These are phyloP conservation scores for Drosophila monieri DNA, from an alignment of 2,888 invertebrate genomes.

Conservation along the genomic window DNA sequence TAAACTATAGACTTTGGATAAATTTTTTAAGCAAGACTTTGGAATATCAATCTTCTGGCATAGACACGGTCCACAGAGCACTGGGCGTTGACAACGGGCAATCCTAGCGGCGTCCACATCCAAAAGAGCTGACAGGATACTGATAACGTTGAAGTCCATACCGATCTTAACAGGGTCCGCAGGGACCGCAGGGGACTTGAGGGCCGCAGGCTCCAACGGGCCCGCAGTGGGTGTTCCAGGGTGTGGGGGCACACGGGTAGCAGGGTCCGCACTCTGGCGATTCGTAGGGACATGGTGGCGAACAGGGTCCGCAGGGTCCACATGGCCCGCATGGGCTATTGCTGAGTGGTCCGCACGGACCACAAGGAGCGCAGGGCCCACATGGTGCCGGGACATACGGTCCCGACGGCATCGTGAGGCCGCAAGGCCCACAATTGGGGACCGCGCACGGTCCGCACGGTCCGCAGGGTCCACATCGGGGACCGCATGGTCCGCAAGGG, in stretches of 20 bases:
- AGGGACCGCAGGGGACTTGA: slow-evolving; percentile 56
- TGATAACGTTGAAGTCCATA: not conserved
- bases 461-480: slow-evolving; percentile 54
- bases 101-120: slow-evolving; percentile 7
- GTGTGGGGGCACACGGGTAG: slow-evolving; percentile 60
- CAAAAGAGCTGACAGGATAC: slow-evolving; percentile 1
- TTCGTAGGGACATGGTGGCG: slow-evolving; percentile 52
- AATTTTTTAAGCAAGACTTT: slow-evolving; percentile 5
- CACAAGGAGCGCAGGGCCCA: slow-evolving; percentile 61
- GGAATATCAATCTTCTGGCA: not conserved
- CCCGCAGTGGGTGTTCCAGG: slow-evolving; percentile 62
- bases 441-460: slow-evolving; percentile 60
- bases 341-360: slow-evolving; percentile 54
- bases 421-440: slow-evolving; percentile 58
- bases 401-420: slow-evolving; percentile 58
- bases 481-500: slow-evolving; percentile 45
- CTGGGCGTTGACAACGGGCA: slow-evolving; percentile 20
- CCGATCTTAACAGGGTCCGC: slow-evolving; percentile 52
- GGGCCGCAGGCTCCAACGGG: slow-evolving; percentile 65
- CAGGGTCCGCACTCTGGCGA: slow-evolving; percentile 69
- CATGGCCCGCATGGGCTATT: slow-evolving; percentile 64
- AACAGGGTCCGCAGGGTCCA: slow-evolving; percentile 48
- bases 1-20: slow-evolving; percentile 24
- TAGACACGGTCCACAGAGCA: slow-evolving; percentile 26
- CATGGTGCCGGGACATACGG: slow-evolving; percentile 52